Base-by-base conservation (phyloP, 2,113 vertebrate genomes). In the Centropristis striata region DNA sequence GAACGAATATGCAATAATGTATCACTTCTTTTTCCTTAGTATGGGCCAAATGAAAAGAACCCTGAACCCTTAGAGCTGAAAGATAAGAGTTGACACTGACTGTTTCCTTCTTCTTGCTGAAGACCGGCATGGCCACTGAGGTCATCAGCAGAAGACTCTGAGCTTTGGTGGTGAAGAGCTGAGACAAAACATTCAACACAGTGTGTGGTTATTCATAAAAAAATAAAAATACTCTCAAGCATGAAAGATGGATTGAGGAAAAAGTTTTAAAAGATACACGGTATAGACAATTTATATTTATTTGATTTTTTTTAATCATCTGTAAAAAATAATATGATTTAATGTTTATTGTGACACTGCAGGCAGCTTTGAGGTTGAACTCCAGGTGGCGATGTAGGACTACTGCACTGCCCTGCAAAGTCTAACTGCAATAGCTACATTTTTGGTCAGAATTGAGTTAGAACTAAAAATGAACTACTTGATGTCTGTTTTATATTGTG, bases 31-130 rank as follows among this genome's bases (percentile, higher is more conserved):
- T 32, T 32, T 32, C 32, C 32, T 2, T 6, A 32, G 32, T 32
- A 3, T 6, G 6, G 32, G 6, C 32, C 32, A 32, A 32, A 32
- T 32, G 32, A 32, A 32, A 2, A 32, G 6, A 32, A 6, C 32
- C 32, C 32, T n/a, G n/a, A n/a, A n/a, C n/a, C 14, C 15, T 44
- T 44, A 44, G 3, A 44, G 42, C 1, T 16, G 42, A 44, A 9
- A 28, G 27, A 23, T 13, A 23, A 51, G 10, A 32, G 7, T 7
- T 27, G 23, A 39, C 46, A 92, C 97, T 94, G 75, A 99, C 97
- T 18, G 98, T 99, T 90, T 99, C 97, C 0, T 97, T 99, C 95
- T 99, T 99, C 91, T 98, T 99, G 93, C 98, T 99, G 95, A 99
- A 99, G 51, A 99, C 98, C 0, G 98, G 98, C 97, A 99, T 98